phyloP scores from a whole-genome alignment of 1,140 invertebrate genomes.

The Lasioglossum baleicum region DNA sequence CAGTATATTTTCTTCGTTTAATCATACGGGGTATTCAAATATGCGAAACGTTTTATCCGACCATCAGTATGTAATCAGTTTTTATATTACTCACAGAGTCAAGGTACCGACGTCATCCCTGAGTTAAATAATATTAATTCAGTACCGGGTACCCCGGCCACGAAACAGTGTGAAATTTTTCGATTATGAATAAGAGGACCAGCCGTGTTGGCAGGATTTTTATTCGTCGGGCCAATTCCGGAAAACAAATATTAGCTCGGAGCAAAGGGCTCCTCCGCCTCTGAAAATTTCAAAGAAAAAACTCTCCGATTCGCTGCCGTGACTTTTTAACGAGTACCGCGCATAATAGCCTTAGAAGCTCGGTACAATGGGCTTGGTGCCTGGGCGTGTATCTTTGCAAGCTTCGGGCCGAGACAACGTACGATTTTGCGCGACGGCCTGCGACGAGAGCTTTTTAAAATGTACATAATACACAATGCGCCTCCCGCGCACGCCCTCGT shows the following conservation, averaged over 20 bases:
- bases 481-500: no score
- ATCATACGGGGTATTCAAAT: no score
- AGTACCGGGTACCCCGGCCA: no score
- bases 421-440: not conserved
- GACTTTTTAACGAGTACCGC: not conserved
- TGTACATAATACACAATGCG: not conserved
- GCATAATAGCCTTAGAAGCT: not conserved
- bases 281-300: slow-evolving; percentile 3
- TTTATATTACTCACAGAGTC: no score
- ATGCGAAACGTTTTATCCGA: no score
- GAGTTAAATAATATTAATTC: no score
- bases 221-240: not conserved
- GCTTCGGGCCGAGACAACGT: no score
- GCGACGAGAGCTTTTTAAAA: not conserved
- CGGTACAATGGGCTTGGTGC: no score
- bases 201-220: not conserved
- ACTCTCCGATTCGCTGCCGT: not conserved
- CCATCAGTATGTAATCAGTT: no score
- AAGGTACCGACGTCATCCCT: no score
- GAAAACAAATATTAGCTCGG: not conserved
- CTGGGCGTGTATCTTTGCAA: not conserved
- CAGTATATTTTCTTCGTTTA: no score
- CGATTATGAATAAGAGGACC: not conserved
- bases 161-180: not conserved
- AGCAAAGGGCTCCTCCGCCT: not conserved